Base-by-base conservation (phyloP, 2,797 vertebrate species). In the Kryptopterus vitreolus region DNA sequence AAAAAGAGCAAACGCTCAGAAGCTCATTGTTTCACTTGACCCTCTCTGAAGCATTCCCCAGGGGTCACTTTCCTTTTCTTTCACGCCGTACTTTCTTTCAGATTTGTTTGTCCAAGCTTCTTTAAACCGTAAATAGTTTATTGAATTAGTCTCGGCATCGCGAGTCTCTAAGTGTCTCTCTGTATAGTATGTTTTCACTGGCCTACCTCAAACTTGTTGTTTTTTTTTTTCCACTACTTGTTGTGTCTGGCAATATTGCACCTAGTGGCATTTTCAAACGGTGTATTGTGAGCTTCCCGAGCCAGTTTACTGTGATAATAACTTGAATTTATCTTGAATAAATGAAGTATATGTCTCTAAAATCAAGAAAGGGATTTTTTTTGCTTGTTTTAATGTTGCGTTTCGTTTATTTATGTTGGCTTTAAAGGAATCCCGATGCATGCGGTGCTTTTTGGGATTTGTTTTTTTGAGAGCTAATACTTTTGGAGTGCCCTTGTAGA, bases 1-100 rank as follows among this genome's bases (percentile, higher is more conserved):
- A n/a, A 24, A 50, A 31, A 4, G n/a, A n/a, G n/a, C n/a, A n/a
- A n/a, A n/a, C n/a, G n/a, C n/a, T 70, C 26, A 2, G 26, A 52
- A 26, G 1, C 1, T 31, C 46, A 50, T 69, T 69, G 65, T n/a
- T 16, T 29, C 65, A 48, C n/a, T n/a, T n/a, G n/a, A n/a, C 8
- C 11, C 1, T 18, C 11, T 31, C 35, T 69, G 12, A 50, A 52
- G n/a, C 5, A 3, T 24, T 46, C 4, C 53, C 6, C 16, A 1
- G 63, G 3, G 57, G 43, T 76, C 53, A 52, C 22, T 38, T 72
- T 22, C 7, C 31, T 20, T 33, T 73, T 29, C 46, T 69, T 80
- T 76, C 9, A 73, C 76, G 43, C 20, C 29, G 46, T 59, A 72
- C 58, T 77, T 83, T 74, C 31, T 80, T 70, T 61, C n/a, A 68